Evolutionary conservation across 1,140 invertebrate species (phyloP).

Genomic region (Drosophila nikananu): DNA sequence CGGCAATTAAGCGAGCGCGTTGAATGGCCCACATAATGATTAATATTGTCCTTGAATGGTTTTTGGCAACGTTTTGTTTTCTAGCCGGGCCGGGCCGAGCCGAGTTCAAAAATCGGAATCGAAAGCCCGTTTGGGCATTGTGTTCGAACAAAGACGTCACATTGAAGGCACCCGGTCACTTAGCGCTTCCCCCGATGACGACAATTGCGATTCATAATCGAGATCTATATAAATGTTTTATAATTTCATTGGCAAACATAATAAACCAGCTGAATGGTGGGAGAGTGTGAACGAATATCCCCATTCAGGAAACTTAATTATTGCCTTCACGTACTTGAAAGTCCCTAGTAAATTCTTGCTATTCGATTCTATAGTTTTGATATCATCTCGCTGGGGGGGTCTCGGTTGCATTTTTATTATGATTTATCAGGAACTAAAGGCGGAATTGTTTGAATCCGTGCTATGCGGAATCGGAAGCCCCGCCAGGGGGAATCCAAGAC

Average conservation of each 20-base stretch:
- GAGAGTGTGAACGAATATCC: conserved; percentile 29
- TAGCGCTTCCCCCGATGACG: conserved; percentile 36
- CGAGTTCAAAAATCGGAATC: conserved; percentile 24
- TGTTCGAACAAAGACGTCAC: conserved; percentile 30
- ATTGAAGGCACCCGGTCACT: conserved; percentile 20
- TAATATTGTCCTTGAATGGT: conserved; percentile 35
- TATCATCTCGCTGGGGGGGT: conserved; percentile 9
- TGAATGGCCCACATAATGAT: conserved; percentile 37
- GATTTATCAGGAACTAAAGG: conserved; percentile 48
- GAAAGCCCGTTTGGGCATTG: conserved; percentile 14
- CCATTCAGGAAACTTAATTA: conserved; percentile 11
- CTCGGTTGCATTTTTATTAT: conserved; percentile 38
- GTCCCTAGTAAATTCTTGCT: conserved; percentile 10
- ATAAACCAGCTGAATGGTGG: conserved; percentile 38
- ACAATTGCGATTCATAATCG: conserved; percentile 23
- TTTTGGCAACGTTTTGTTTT: conserved; percentile 37
- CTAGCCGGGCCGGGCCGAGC: background rate
- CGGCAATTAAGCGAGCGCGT: conserved; percentile 25
- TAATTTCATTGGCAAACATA: conserved; percentile 26
- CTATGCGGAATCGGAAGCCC: conserved; percentile 66
- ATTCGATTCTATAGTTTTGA: conserved; percentile 10
- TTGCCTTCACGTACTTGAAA: conserved; percentile 27
- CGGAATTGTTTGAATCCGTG: conserved; percentile 50
- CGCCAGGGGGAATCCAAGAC: conserved; percentile 2
- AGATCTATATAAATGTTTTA: conserved; percentile 14